Base-by-base conservation (phyloP, 2,113 vertebrate genomes). In the Pterocles orientalis region DNA sequence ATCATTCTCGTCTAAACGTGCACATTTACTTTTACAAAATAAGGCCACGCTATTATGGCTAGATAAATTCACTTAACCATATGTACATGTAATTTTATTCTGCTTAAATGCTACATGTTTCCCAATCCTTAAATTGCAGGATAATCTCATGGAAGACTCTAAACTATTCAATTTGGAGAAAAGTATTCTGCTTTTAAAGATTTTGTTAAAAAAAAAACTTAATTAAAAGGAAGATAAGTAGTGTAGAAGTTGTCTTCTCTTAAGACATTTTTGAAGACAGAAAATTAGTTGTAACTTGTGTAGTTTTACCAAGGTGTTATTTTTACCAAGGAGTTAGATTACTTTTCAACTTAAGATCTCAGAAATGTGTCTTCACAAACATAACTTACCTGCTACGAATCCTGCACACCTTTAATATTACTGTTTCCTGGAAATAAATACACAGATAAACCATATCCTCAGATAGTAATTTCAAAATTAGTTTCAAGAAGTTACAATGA, bases 41-140 rank as follows among this genome's bases (percentile, higher is more conserved):
- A 91, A 84, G 57, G 79, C 53, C 72, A 64, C 10, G 20, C 26
- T 48, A 48, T 94, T 89, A 94, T 53, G 73, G 8, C 41, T 69
- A 91, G 41, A 95, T 70, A 94, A 95, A 94, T 95, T 79, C 57
- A 76, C 66, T 95, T 91, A 94, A 94, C 61, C 89, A 94, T 95
- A 97, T 91, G 94, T 80, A 82, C 75, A 85, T 39, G 39, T 58
- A 47, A 90, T 89, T 93, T 69, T 69, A 80, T 76, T 65, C 84
- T 90, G 54, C 50, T 73, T 92, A 72, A 95, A 76, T 73, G 34
- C 43, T 78, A 13, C 21, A 50, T n/a, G 20, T 73, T 79, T 88
- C 7, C 31, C 25, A 47, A 1, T 18, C 28, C 31, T 85, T 90
- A 85, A 87, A n/a, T 87, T 91, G 28, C 36, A 65, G 19, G 12